phyloP scores from a whole-genome alignment of 2,888 invertebrate genomes.

The Campoplex capitator region DNA sequence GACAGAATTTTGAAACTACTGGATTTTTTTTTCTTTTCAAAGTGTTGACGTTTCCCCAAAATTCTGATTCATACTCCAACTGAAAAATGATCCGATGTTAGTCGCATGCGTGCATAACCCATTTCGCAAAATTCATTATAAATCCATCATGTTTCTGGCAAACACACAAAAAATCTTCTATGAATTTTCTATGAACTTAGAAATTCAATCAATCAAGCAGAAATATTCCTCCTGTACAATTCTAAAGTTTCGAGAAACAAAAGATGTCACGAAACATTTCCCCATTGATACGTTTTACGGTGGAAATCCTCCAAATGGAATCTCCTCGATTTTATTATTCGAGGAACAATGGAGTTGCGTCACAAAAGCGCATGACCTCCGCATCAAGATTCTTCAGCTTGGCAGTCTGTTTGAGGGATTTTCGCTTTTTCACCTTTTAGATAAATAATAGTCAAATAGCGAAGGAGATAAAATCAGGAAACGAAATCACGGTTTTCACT shows the following conservation, averaged over 20 bases:
- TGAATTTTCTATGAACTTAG: not conserved
- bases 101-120: not conserved
- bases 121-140: not conserved
- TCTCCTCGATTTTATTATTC: conserved; percentile 7
- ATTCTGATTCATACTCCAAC: not conserved
- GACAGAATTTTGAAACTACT: not conserved
- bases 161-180: not conserved
- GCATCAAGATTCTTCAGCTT: not conserved
- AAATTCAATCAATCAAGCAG: not conserved
- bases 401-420: not conserved
- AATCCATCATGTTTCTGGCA: not conserved
- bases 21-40: not conserved
- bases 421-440: not conserved
- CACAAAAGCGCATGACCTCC: conserved; percentile 18
- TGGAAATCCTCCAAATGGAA: conserved; percentile 11
- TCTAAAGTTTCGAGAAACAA: not conserved
- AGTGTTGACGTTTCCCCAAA: not conserved
- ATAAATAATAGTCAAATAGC: not conserved
- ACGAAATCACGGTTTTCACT: not conserved
- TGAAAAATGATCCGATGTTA: not conserved
- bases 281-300: conserved; percentile 10
- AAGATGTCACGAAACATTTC: conserved; percentile 18
- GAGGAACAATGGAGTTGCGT: conserved; percentile 38
- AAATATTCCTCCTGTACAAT: not conserved
- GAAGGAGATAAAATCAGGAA: not conserved